These are phyloP conservation scores for Brachionus calyciflorus DNA, from an alignment of 1,140 invertebrate genomes.

Conservation along the genomic window DNA sequence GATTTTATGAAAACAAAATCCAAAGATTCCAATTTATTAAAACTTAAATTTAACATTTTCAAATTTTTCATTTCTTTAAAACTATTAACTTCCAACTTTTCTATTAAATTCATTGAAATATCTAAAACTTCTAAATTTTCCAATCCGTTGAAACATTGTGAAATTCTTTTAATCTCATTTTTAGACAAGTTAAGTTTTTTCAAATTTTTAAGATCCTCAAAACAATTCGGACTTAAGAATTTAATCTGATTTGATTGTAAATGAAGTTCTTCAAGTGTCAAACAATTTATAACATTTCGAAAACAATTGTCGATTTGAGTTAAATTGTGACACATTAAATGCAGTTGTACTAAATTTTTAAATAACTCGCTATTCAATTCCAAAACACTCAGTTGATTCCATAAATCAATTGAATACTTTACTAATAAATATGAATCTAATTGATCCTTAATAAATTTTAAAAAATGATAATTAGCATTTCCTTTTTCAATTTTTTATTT, in stretches of 20 bases:
- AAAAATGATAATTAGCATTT: neutral
- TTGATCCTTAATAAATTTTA: neutral
- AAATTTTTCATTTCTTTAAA: constrained; percentile 14
- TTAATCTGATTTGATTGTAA: neutral
- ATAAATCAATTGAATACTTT: constrained; percentile 11
- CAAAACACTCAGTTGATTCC: neutral
- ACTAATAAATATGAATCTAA: neutral
- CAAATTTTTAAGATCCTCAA: neutral
- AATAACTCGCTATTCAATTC: neutral
- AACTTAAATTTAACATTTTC: neutral
- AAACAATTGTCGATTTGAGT: neutral
- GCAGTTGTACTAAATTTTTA: neutral
- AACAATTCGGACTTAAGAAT: neutral
- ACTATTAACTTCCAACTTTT: neutral
- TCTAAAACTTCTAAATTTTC: constrained; percentile 11
- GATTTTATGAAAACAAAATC: neutral
- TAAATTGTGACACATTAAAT: constrained; percentile 3
- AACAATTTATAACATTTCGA: neutral
- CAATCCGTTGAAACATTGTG: neutral
- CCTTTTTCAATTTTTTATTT: neutral
- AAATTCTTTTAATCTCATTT: neutral
- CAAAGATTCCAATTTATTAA: neutral
- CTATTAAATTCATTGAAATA: constrained; percentile 10
- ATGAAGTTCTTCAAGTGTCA: neutral
- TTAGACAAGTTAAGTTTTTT: constrained; percentile 10